Evolutionary conservation across 2,888 invertebrate species (phyloP), one percentile per base, ranked within the genome.

Genomic region (Drosophila phalerata): DNA sequence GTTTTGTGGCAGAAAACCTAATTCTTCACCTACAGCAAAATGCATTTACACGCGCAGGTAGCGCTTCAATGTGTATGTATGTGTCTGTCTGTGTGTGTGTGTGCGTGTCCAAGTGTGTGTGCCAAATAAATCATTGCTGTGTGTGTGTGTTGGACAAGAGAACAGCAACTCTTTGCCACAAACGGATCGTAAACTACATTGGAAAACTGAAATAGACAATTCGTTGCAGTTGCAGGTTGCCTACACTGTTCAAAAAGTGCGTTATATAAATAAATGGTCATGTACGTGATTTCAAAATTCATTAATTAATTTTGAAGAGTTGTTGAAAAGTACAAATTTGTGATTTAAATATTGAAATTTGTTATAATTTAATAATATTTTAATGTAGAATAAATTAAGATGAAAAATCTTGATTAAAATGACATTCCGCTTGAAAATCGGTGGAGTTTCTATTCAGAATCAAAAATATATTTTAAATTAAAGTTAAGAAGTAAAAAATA

Each of bases 151-250:
- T 73, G 77, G 71, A 68, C 77, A 85, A 74, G 72, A 77, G 67
- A 79, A 79, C 68, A n/a, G n/a, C 65, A 30, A 73, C 78, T 77
- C 74, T 64, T 65, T 69, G 73, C 73, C 60, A 66, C 64, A 76
- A 57, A 72, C 79, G 70, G 69, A 73, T 84, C 84, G 84, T 84
- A 84, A 84, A 84, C 85, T 85, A 85, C 88, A 84, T 87, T 80
- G 85, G 88, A 80, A 85, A 84, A 85, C 84, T 85, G 84, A 84
- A 87, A 87, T 78, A 87, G 85, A 87, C 84, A 84, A 82, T 82
- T 81, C 82, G 73, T 77, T 57, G 56, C 56, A 56, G 63, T 56
- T 56, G 56, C 56, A 69, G 64, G 25, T 30, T 47, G 19, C 17
- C 22, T 13, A 22, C 22, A 43, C 22, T 13, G 43, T 11, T 22